Base-by-base conservation (phyloP, 1,140 invertebrate genomes). In the Plectrocnemia conspersa region DNA sequence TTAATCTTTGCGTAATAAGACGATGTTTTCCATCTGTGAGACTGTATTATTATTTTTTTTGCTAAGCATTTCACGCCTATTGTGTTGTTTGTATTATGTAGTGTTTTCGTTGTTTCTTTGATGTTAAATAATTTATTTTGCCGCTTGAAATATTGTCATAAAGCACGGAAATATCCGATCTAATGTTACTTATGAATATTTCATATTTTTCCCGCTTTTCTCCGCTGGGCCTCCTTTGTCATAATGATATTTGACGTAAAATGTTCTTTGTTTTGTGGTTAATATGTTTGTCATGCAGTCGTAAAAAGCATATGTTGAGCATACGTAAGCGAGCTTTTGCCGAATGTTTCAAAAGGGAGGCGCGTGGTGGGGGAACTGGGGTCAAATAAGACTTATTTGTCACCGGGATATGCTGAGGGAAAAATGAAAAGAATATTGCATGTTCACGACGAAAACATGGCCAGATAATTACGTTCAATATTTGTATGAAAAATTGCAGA, bases 151-250 rank as follows among this genome's bases (percentile, higher is more conserved):
- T 53, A 44, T 42, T 25, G 36, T 21, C 19, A 19, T 41, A 15
- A 44, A 41, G 18, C 50, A 53, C 36, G 50, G 44, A 44, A 40
- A 53, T 53, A 41, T 6, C 50, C 35, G 35, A 53, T 53, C 38
- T 44, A 44, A 42, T 27, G 41, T 27, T 15, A 22, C 38, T 44
- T 53, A 42, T 53, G 50, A 53, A 53, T 53, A 53, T 53, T 53
- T 53, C 50, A 53, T 53, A 27, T 29, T 41, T 36, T 50, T 25
- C 18, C 22, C 13, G 13, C 19, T 36, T 36, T 13, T 36, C 35
- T 36, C 35, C 13, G n/a, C n/a, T n/a, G n/a, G n/a, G n/a, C n/a
- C 40, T 22, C 4, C 16, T 21, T 9, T 16, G 27, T 47, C 47
- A 35, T 49, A 35, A 49, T 35, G 47, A 49, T 35, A 35, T 49